Conservation (phyloP, 1,140 invertebrate genomes). For the Agrypnia vestita region DNA sequence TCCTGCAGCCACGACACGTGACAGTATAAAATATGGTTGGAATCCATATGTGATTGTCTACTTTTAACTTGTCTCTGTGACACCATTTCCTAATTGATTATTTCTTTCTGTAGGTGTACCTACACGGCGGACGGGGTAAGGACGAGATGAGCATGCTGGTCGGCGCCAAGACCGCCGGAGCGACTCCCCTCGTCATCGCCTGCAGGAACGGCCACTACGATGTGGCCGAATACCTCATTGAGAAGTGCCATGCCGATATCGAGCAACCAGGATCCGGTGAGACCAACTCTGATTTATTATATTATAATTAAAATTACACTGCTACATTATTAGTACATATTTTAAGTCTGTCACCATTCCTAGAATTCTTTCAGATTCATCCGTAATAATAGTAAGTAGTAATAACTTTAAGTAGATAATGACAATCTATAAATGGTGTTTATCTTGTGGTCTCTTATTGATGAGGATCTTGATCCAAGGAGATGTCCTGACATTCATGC, state of each 20-base stretch:
- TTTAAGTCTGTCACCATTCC: background rate
- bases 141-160: constrained; percentile 86
- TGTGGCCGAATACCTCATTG: constrained; percentile 93
- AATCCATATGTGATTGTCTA: too few relatives aligned
- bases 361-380: too few relatives aligned
- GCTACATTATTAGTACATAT: too few relatives aligned
- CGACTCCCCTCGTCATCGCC: constrained; percentile 94
- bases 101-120: constrained; percentile 52
- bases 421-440: too few relatives aligned
- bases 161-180: constrained; percentile 87
- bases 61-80: too few relatives aligned
- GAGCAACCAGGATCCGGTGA: constrained; percentile 92
- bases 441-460: too few relatives aligned
- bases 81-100: constrained; percentile 6
- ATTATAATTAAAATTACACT: constrained; percentile 47
- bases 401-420: too few relatives aligned
- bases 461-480: too few relatives aligned
- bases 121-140: constrained; percentile 66
- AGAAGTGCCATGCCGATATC: constrained; percentile 90
- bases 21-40: too few relatives aligned
- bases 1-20: too few relatives aligned
- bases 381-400: too few relatives aligned
- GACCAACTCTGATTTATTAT: constrained; percentile 43
- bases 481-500: too few relatives aligned
- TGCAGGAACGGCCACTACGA: constrained; percentile 95